Evolutionary conservation across 2,113 vertebrate species (phyloP).

Genomic region (Camelus bactrianus): DNA sequence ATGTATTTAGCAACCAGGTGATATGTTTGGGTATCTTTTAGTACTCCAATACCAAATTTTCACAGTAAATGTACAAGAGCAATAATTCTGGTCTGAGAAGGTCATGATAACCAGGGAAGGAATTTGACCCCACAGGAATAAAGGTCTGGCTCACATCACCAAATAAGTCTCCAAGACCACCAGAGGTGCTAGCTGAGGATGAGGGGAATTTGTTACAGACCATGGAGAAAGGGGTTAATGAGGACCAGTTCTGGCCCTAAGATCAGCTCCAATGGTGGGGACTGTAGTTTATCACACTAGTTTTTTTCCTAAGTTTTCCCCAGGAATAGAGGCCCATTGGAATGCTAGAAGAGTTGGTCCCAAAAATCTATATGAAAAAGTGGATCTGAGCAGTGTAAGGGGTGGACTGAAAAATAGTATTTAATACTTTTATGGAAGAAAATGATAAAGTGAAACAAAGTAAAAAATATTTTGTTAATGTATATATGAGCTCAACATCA

Average conservation of each 20-base stretch:
- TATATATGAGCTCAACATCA: neutral
- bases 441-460: neutral
- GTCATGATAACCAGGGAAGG: neutral
- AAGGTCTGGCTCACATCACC: neutral
- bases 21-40: neutral
- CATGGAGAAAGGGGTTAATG: neutral
- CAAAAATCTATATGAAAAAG: neutral
- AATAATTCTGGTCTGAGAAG: neutral
- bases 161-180: neutral
- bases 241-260: neutral
- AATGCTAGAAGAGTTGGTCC: neutral
- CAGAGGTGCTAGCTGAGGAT: neutral
- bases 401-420: neutral
- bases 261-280: neutral
- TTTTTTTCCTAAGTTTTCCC: neutral
- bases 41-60: neutral
- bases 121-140: neutral
- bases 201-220: neutral
- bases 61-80: neutral
- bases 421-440: conserved; percentile 35
- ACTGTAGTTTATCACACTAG: neutral
- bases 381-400: neutral
- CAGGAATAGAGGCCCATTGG: neutral
- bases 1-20: neutral
- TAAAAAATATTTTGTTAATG: neutral